A percentile compares a stretch with the other conserved stretches of the same genome.
phyloP scores from a whole-genome alignment of 2,113 vertebrate species.

The Sphyrna mokarran region DNA sequence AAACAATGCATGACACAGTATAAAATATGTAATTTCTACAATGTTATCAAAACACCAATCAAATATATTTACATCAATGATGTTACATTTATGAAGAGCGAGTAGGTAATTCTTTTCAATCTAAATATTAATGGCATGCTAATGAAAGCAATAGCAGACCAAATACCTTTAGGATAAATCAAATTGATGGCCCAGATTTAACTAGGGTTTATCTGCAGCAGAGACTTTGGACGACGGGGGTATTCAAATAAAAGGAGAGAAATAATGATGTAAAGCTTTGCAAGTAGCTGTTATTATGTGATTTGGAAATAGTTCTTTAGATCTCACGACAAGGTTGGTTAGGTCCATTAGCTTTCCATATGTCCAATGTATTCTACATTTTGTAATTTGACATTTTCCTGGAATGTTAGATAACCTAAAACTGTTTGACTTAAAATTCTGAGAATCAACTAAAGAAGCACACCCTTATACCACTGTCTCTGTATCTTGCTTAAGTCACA shows the following conservation, averaged over 20 bases:
- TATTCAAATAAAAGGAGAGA: background rate
- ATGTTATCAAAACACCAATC: background rate
- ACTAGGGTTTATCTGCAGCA: background rate
- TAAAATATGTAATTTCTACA: no score
- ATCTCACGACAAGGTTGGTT: background rate
- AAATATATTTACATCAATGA: background rate
- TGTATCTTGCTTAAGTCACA: background rate
- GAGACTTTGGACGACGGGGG: background rate
- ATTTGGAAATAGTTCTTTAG: background rate
- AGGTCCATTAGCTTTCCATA: background rate
- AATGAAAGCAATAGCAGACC: background rate
- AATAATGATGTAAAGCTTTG: background rate
- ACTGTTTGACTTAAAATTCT: background rate
- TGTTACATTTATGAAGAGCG: background rate
- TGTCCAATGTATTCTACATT: background rate
- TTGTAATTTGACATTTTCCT: background rate
- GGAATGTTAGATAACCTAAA: background rate
- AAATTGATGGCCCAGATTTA: background rate
- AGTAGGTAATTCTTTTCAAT: background rate
- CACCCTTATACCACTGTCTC: background rate
- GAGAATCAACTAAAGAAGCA: background rate
- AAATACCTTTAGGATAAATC: background rate
- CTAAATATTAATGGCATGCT: background rate
- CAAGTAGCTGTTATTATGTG: background rate
- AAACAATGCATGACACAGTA: no score